These are phyloP conservation scores for Muscicapa comitata DNA, from an alignment of 2,797 vertebrate species.

Conservation along the genomic window DNA sequence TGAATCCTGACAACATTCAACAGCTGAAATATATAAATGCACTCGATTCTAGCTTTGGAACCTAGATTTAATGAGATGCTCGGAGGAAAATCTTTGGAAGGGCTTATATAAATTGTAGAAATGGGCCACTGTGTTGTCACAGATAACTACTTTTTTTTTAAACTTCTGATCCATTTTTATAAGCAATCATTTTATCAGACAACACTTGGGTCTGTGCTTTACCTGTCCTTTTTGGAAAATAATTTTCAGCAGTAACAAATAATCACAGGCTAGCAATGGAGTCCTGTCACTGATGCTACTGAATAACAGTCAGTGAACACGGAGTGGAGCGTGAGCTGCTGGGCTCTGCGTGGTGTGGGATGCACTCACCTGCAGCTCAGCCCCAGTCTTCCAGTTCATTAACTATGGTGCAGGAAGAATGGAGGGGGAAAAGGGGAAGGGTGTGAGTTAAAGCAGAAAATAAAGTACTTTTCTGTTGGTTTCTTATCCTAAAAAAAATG, in stretches of 20 bases:
- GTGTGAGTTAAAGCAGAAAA: not conserved
- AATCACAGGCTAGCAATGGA: not conserved
- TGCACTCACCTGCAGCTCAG: not conserved
- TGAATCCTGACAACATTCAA: slow-evolving; percentile 12
- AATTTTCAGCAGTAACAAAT: not conserved
- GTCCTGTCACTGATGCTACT: not conserved
- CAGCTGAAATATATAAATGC: slow-evolving; percentile 44
- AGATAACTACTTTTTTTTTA: slow-evolving; percentile 38
- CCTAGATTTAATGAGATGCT: slow-evolving; percentile 47
- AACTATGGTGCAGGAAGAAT: not conserved
- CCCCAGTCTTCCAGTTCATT: not conserved
- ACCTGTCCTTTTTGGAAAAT: slow-evolving; percentile 1
- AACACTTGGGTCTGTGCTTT: not conserved
- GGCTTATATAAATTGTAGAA: slow-evolving; percentile 51
- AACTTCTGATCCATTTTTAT: slow-evolving; percentile 59
- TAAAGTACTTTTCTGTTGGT: not conserved
- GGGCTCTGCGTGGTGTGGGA: rapidly evolving
- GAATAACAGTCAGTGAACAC: rapidly evolving
- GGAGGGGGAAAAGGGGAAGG: not conserved
- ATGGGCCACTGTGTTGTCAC: slow-evolving; percentile 20
- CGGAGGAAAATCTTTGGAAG: slow-evolving; percentile 21
- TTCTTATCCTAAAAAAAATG: not conserved
- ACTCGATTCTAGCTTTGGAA: slow-evolving; percentile 48
- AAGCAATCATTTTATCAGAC: slow-evolving; percentile 29
- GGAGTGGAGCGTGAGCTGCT: rapidly evolving